Evolutionary conservation across 1,140 invertebrate genomes (phyloP).

Genomic region (Zaprionus camerounensis): DNA sequence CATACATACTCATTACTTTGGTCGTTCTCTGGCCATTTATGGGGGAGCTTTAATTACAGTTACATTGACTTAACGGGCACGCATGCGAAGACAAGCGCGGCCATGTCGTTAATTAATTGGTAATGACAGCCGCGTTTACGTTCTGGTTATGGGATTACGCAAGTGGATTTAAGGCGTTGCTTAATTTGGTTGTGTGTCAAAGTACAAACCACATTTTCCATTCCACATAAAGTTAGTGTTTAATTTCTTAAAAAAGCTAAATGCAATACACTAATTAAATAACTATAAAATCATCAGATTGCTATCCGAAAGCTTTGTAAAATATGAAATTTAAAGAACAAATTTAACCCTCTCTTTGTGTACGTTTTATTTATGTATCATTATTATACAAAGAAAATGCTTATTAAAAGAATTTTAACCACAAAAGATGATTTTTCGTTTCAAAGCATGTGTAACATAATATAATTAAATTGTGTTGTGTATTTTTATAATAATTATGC

Average conservation of each 20-base stretch:
- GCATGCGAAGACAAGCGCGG: constrained; percentile 30
- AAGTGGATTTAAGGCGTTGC: constrained; percentile 47
- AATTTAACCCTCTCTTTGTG: too few relatives aligned
- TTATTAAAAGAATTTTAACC: too few relatives aligned
- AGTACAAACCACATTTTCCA: not conserved
- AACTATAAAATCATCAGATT: too few relatives aligned
- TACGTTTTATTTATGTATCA: too few relatives aligned
- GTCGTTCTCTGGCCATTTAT: constrained; percentile 25
- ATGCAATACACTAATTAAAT: too few relatives aligned
- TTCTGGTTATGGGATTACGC: constrained; percentile 47
- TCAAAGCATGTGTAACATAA: too few relatives aligned
- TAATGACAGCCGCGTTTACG: constrained; percentile 30
- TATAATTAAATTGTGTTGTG: not conserved
- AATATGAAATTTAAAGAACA: not conserved
- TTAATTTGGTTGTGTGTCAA: not conserved
- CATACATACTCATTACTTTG: constrained; percentile 21
- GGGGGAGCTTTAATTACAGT: constrained; percentile 65
- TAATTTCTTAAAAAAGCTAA: too few relatives aligned
- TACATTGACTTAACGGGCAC: constrained; percentile 44
- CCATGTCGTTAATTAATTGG: constrained; percentile 68
- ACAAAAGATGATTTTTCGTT: not conserved
- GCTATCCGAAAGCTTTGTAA: too few relatives aligned
- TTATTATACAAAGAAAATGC: too few relatives aligned
- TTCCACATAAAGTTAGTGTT: not conserved
- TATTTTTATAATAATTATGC: not conserved